These are phyloP conservation scores for Ophion slaviceki DNA, from an alignment of 2,888 invertebrate species.

Conservation along the genomic window DNA sequence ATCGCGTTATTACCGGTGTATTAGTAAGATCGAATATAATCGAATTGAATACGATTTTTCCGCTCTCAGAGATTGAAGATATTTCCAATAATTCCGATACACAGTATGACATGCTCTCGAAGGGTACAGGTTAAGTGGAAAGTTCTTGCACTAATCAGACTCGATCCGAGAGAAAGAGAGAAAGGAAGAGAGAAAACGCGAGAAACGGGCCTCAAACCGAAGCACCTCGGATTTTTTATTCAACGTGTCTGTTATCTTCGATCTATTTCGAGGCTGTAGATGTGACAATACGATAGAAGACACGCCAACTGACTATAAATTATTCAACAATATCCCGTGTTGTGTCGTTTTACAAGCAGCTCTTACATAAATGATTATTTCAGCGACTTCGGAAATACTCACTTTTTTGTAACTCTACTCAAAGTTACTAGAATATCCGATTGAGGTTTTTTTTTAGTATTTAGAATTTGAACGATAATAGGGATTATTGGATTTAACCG, in stretches of 20 bases:
- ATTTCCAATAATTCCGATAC: slow-evolving; percentile 50
- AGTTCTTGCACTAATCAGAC: slow-evolving; percentile 54
- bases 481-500: no score
- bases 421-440: no score
- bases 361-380: no score
- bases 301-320: neutral
- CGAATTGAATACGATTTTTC: slow-evolving; percentile 38
- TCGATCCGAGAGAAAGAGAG: slow-evolving; percentile 25
- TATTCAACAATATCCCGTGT: neutral
- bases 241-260: slow-evolving; percentile 3
- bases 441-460: no score
- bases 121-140: slow-evolving; percentile 44
- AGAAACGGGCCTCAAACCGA: neutral
- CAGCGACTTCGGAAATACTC: no score
- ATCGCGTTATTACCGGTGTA: slow-evolving; percentile 3
- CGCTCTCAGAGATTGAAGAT: slow-evolving; percentile 15
- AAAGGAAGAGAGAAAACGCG: slow-evolving; percentile 1
- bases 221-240: slow-evolving; percentile 28
- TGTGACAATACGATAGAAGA: neutral
- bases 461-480: no score
- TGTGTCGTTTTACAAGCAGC: neutral
- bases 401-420: no score
- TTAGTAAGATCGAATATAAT: slow-evolving; percentile 34
- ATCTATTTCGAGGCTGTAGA: slow-evolving; percentile 4
- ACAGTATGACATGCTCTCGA: slow-evolving; percentile 29